These are phyloP conservation scores for Drosophila robusta DNA, from an alignment of 2,888 invertebrate species.

Conservation along the genomic window DNA sequence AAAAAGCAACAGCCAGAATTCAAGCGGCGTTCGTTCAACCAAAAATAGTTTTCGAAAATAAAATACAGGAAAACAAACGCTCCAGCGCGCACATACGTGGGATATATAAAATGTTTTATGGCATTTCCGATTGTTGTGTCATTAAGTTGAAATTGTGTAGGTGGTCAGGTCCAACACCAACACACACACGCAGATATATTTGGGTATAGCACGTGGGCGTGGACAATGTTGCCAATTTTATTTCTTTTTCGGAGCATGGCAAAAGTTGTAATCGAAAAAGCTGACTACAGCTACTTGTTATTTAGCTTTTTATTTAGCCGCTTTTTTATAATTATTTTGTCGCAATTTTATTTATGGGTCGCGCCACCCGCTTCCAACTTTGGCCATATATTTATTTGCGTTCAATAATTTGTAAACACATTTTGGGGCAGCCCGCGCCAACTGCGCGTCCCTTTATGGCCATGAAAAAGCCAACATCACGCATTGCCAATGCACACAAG, in stretches of 20 bases:
- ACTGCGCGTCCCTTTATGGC: constrained; percentile 70
- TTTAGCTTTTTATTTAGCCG: constrained; percentile 5
- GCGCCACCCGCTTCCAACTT: constrained; percentile 43
- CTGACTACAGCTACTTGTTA: constrained; percentile 34
- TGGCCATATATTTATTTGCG: constrained; percentile 60
- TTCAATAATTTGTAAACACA: constrained; percentile 79
- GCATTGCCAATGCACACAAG: constrained; percentile 34
- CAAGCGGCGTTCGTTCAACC: constrained; percentile 35
- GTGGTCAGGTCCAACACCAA: constrained; percentile 55
- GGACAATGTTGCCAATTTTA: constrained; percentile 63
- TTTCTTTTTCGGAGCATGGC: constrained; percentile 54
- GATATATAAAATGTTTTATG: constrained; percentile 75
- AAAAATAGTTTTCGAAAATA: constrained; percentile 55
- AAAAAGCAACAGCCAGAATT: constrained; percentile 47
- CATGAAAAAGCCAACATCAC: constrained; percentile 65
- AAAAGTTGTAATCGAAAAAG: constrained; percentile 81
- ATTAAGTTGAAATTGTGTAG: constrained; percentile 81
- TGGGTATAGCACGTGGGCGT: constrained; percentile 47
- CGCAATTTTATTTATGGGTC: constrained; percentile 68
- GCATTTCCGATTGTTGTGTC: constrained; percentile 81
- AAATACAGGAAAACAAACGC: constrained; percentile 26
- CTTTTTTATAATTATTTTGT: constrained; percentile 73
- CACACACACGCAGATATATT: constrained; percentile 3
- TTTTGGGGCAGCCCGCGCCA: constrained; percentile 38
- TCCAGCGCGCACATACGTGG: constrained; percentile 22